A percentile compares a stretch with the other conserved stretches of the same genome.
Conservation (phyloP, 2,113 vertebrate genomes). For the Gnathochromis pfefferi region DNA sequence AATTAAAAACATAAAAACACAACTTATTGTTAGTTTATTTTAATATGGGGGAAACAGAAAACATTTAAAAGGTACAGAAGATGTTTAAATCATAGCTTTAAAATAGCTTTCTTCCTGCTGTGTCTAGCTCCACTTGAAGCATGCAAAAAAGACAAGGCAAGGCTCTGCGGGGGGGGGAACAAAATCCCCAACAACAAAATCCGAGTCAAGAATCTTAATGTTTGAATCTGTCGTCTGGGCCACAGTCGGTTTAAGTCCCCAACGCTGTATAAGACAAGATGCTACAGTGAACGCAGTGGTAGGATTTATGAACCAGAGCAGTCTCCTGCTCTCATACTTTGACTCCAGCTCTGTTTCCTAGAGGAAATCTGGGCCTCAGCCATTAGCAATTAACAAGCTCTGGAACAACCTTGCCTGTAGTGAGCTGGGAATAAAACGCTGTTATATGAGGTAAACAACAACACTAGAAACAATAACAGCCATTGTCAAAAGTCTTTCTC, state of each 20-base stretch:
- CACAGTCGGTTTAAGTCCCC: neutral
- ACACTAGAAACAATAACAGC: neutral
- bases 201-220: conserved; percentile 42
- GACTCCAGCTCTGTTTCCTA: neutral
- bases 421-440: neutral
- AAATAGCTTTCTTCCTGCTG: conserved; percentile 1
- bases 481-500: neutral
- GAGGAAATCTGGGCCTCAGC: conserved; percentile 10
- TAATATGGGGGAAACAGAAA: neutral
- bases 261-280: conserved; percentile 1
- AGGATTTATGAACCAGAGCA: conserved; percentile 27
- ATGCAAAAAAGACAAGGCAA: neutral
- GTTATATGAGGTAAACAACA: neutral
- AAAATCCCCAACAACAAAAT: conserved; percentile 58
- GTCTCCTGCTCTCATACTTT: conserved; percentile 2
- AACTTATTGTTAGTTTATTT: neutral
- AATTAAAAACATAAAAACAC: neutral
- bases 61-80: neutral
- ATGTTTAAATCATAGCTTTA: neutral
- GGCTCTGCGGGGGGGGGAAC: neutral
- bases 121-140: neutral
- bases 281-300: neutral
- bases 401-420: neutral
- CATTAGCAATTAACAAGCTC: conserved; percentile 23
- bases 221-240: conserved; percentile 5